Percentiles rank a stretch among this genome's conserved stretches.
phyloP scores from a whole-genome alignment of 2,888 invertebrate genomes.

The Drosophila macrospina region DNA sequence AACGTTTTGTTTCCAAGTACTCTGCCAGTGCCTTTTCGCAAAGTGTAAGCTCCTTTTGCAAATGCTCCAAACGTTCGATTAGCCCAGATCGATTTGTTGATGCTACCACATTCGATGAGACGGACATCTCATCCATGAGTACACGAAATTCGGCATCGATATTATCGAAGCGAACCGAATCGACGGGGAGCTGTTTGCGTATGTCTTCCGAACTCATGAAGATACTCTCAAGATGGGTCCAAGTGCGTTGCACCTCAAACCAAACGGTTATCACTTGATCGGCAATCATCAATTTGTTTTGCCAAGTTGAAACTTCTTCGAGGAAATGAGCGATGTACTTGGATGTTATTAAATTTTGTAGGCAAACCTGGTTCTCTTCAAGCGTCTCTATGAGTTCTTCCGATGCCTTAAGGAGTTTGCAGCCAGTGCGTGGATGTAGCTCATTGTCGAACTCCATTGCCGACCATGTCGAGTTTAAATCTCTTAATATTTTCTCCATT shows the following conservation, averaged over 20 bases:
- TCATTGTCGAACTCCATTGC: constrained; percentile 97
- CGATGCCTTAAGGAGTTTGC: constrained; percentile 93
- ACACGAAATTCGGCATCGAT: constrained; percentile 96
- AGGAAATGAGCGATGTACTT: constrained; percentile 98
- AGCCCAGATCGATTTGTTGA: constrained; percentile 95
- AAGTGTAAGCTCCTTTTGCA: constrained; percentile 94
- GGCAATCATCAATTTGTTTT: constrained; percentile 95
- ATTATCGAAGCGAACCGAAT: constrained; percentile 95
- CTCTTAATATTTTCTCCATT: constrained; percentile 97
- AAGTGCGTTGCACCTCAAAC: constrained; percentile 98
- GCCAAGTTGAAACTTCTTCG: constrained; percentile 97
- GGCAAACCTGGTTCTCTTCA: constrained; percentile 98
- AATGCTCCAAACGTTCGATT: constrained; percentile 90
- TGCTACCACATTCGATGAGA: constrained; percentile 91
- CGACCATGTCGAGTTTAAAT: constrained; percentile 95
- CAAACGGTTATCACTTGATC: constrained; percentile 96
- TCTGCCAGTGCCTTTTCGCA: constrained; percentile 99
- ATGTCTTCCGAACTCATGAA: constrained; percentile 99
- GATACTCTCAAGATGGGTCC: constrained; percentile 98
- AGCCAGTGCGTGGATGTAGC: constrained; percentile 94
- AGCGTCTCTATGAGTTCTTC: constrained; percentile 98
- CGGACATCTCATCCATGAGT: constrained; percentile 85
- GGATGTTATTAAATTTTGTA: constrained; percentile 98
- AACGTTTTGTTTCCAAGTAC: constrained; percentile 97
- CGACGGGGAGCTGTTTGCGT: constrained; percentile 95